Base-by-base conservation (phyloP, 92 coral and sea anemone genomes). In the Anthopleura xanthogrammica region DNA sequence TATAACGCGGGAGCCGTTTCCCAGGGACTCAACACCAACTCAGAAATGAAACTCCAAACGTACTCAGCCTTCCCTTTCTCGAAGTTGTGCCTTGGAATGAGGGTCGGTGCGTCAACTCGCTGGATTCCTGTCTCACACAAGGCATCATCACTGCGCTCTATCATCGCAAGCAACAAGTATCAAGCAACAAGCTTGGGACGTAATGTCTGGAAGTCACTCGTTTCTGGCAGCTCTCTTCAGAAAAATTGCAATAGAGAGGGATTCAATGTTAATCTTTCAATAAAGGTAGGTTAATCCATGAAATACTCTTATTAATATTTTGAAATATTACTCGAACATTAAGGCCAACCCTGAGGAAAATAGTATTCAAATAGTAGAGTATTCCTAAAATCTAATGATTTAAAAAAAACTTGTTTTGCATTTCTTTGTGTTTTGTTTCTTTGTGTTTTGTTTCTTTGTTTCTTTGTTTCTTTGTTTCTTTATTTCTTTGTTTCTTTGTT, bases 11-110 rank as follows among this genome's bases (percentile, higher is more conserved):
- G 52, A 10, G 85, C 80, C 23, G 80, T 71, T 55, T 40, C 77
- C 46, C 65, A 75, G 40, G 89, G 89, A n/a, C 84, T 86, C 39
- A 52, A 58, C 52, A 42, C 17, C 82, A 60, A 80, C 72, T 43
- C 62, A 72, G 91, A 88, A 66, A 85, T 88, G 39, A 88, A 88
- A 77, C 86, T 84, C 10, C 16, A 72, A 74, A 85, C 88, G 5
- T 88, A 88, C 88, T 75, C 57, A 5, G 23, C 65, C 75, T 50
- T 88, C 62, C 74, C 80, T 3, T 85, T 88, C 54, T 79, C 68
- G 2, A 84, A 80, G 64, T 56, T 88, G 48, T 88, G 91, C 40
- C 65, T 88, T 5, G 91, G 91, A 68, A 79, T 88, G 85, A 76
- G 79, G 19, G 64, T 62, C 36, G 52, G 75, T 3, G 83, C 75